Evolutionary conservation across 2,797 vertebrate genomes (phyloP).

Genomic region (Ambastaia sidthimunki): DNA sequence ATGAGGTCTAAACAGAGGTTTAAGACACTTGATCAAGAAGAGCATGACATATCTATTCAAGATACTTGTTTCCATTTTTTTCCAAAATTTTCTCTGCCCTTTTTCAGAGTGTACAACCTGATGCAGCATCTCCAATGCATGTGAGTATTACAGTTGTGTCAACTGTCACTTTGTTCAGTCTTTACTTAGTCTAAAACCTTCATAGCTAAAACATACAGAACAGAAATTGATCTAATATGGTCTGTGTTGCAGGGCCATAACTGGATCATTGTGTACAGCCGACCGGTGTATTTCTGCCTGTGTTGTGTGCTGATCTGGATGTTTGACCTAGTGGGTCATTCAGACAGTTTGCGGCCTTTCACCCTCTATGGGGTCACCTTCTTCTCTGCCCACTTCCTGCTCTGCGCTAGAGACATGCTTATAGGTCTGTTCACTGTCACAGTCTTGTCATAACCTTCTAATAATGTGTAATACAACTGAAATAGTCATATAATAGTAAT

Average conservation of each 20-base stretch:
- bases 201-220: background rate
- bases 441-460: background rate
- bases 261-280: conserved; percentile 93
- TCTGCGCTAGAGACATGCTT: conserved; percentile 85
- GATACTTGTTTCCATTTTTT: background rate
- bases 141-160: conserved; percentile 78
- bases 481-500: background rate
- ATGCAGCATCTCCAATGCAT: conserved; percentile 92
- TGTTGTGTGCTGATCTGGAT: conserved; percentile 89
- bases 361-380: conserved; percentile 87
- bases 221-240: background rate
- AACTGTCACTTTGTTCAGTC: background rate
- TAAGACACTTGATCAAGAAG: no score
- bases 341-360: conserved; percentile 79
- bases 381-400: conserved; percentile 86
- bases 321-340: conserved; percentile 81
- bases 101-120: conserved; percentile 88
- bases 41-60: background rate
- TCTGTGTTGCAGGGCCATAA: conserved; percentile 84
- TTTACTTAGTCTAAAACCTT: background rate
- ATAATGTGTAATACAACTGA: background rate
- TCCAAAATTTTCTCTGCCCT: conserved; percentile 26
- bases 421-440: conserved; percentile 75
- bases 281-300: conserved; percentile 90
- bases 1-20: no score